Conservation (phyloP, 2,797 vertebrate species). For the Cheirogaleus major region DNA sequence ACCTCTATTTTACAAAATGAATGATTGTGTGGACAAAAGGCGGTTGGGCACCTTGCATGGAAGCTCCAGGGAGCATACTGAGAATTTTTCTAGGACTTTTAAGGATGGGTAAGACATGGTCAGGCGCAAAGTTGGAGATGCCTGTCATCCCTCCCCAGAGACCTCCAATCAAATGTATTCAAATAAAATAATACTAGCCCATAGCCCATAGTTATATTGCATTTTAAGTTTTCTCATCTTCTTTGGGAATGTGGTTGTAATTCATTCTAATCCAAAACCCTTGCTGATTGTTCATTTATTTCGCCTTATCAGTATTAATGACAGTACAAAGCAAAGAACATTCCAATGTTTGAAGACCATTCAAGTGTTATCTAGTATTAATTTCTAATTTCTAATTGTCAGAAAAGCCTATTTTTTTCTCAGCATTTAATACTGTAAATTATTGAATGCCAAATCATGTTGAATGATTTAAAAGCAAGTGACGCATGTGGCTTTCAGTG, state of each 20-base stretch:
- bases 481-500: constrained; percentile 16
- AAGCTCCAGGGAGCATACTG: not conserved
- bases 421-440: constrained; percentile 56
- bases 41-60: not conserved
- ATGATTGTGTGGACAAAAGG: not conserved
- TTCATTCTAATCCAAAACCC: not conserved
- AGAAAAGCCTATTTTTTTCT: constrained; percentile 36
- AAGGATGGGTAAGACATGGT: not conserved
- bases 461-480: constrained; percentile 65
- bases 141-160: not conserved
- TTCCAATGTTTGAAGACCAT: not conserved
- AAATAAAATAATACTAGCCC: not conserved
- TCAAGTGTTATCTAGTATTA: constrained; percentile 14
- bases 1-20: not conserved
- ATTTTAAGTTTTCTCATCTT: constrained; percentile 13
- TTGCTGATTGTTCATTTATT: not conserved
- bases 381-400: constrained; percentile 47
- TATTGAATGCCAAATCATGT: constrained; percentile 36
- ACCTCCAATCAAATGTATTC: not conserved
- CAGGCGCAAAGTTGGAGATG: not conserved
- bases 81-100: not conserved
- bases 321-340: not conserved
- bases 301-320: not conserved
- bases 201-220: not conserved
- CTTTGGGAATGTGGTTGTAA: not conserved